phyloP scores from a whole-genome alignment of 2,888 invertebrate genomes.

The Andrena bucephala region DNA sequence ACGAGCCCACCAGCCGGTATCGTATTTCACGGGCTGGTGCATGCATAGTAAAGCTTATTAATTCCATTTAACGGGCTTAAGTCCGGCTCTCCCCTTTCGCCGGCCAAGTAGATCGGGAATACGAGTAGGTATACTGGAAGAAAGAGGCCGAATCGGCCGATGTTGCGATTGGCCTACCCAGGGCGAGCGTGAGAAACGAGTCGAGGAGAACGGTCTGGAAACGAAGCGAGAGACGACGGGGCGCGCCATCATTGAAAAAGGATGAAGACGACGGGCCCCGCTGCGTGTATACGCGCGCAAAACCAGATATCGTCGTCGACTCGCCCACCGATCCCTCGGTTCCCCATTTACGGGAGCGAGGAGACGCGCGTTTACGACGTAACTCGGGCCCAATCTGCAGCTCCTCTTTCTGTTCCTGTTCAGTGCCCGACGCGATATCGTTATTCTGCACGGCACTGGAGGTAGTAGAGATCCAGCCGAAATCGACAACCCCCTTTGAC shows the following conservation, averaged over 20 bases:
- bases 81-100: slow-evolving; percentile 71
- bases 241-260: slow-evolving; percentile 30
- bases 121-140: slow-evolving; percentile 72
- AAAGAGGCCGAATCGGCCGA: slow-evolving; percentile 70
- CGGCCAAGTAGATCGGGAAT: slow-evolving; percentile 77
- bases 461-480: background rate
- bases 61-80: slow-evolving; percentile 82
- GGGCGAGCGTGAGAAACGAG: slow-evolving; percentile 77
- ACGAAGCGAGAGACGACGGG: slow-evolving; percentile 47
- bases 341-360: slow-evolving; percentile 65
- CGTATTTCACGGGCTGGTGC: slow-evolving; percentile 82
- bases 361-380: slow-evolving; percentile 67
- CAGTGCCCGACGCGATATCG: slow-evolving; percentile 18
- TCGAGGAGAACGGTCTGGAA: slow-evolving; percentile 64
- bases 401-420: slow-evolving; percentile 53
- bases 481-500: background rate
- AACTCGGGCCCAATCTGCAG: slow-evolving; percentile 66
- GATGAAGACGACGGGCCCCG: slow-evolving; percentile 38
- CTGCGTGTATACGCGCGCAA: slow-evolving; percentile 58
- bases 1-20: slow-evolving; percentile 79
- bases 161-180: slow-evolving; percentile 72
- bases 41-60: slow-evolving; percentile 83
- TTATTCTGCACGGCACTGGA: background rate
- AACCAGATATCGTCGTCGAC: slow-evolving; percentile 67
- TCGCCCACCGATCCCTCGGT: slow-evolving; percentile 49